These are phyloP conservation scores for Anguilla obscura DNA, from an alignment of 2,797 vertebrate species.

Conservation along the genomic window DNA sequence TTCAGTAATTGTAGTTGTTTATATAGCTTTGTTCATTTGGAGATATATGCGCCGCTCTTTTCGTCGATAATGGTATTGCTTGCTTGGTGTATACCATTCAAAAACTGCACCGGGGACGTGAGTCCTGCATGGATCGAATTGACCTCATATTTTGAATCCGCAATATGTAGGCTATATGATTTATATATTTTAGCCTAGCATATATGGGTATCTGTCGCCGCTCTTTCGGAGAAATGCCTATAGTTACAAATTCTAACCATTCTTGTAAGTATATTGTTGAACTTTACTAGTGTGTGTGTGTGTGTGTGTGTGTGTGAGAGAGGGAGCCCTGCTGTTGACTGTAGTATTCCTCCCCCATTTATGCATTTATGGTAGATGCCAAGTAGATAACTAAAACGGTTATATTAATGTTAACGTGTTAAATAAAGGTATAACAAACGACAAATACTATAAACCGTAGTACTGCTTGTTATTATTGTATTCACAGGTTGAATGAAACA, in stretches of 20 bases:
- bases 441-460: neutral
- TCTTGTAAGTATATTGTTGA: neutral
- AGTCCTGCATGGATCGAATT: neutral
- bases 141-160: neutral
- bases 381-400: neutral
- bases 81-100: neutral
- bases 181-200: neutral
- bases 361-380: neutral
- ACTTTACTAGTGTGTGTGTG: neutral
- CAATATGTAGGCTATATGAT: neutral
- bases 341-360: neutral
- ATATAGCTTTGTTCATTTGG: neutral
- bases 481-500: neutral
- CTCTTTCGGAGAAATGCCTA: neutral
- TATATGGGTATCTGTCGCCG: neutral
- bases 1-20: constrained; percentile 13
- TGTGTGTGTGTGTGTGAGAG: neutral
- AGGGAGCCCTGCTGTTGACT: neutral
- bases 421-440: neutral
- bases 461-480: neutral
- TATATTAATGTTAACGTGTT: neutral
- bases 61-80: constrained; percentile 4
- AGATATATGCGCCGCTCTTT: neutral
- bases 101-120: neutral
- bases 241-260: neutral